Base-by-base conservation (phyloP, 2,888 invertebrate species). In the Tipula confusa region DNA sequence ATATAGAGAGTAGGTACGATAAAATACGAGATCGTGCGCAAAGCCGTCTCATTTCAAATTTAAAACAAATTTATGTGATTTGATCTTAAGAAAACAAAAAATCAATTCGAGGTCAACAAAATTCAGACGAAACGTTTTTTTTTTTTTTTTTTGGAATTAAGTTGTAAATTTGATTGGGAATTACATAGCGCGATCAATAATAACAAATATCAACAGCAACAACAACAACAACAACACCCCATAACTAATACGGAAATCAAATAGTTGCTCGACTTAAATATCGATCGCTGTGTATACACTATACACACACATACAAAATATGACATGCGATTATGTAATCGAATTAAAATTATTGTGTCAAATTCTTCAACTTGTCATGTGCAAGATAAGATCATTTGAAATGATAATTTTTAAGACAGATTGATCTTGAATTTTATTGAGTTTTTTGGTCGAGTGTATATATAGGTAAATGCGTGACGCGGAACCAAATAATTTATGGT, bases 141-240 rank as follows among this genome's bases (percentile, higher is more conserved):
- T n/a, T n/a, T n/a, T n/a, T n/a, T n/a, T n/a, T n/a, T n/a, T n/a
- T 13, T 24, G 24, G 64, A 64, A 64, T 64, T 64, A 64, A 64
- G 64, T 64, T 64, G 64, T 64, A 64, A 64, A 64, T 64, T 64
- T 64, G 64, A 64, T 24, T 64, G 64, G 64, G 64, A 64, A 64
- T 24, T 64, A 64, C 64, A 64, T 11, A 33, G 11, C 64, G 64
- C 64, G 24, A 64, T 64, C 64, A 9, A 64, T 2, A 64, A 64
- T 64, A 24, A 64, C 24, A 64, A 18, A 64, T 9, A 48, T 18
- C 48, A 48, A 64, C 24, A 48, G 18, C 48, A 48, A 48, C 64
- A 64, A 43, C 3, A 1, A 15, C 4, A 5, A 15, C 4, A 15
- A 15, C 5, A 43, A 43, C 6, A 43, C 43, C n/a, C n/a, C 15